Evolutionary conservation across 2,797 vertebrate genomes (phyloP).

Genomic region (Pipistrellus pygmaeus): DNA sequence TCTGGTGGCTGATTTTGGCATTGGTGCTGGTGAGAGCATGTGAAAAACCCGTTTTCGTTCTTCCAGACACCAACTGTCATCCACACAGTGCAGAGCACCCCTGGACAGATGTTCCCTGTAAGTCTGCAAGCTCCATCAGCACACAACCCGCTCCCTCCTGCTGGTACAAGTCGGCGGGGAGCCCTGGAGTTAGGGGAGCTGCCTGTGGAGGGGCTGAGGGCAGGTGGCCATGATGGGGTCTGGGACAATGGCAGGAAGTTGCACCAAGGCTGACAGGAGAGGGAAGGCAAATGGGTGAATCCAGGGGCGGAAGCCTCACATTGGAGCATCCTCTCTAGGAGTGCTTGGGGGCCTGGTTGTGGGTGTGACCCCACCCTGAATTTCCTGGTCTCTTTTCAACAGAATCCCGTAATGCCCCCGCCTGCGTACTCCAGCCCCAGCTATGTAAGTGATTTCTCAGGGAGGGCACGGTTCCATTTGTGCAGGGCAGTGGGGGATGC

Average conservation of each 20-base stretch:
- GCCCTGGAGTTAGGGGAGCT: neutral
- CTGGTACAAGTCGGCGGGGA: fast-evolving
- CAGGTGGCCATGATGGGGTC: neutral
- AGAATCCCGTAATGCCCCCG: conserved; percentile 36
- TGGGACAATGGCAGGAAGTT: neutral
- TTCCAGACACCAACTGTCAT: neutral
- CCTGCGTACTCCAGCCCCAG: neutral
- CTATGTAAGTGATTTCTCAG: conserved; percentile 66
- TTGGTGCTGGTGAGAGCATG: neutral
- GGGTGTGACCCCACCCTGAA: neutral
- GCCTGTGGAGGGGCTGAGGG: neutral
- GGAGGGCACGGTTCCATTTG: neutral
- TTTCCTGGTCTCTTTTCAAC: conserved; percentile 11
- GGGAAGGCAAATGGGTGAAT: neutral
- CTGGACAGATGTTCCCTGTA: conserved; percentile 54
- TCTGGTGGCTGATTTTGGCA: neutral
- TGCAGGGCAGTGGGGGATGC: neutral
- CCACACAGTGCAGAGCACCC: neutral
- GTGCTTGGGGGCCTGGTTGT: fast-evolving
- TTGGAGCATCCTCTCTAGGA: fast-evolving
- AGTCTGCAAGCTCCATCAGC: neutral
- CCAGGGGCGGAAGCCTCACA: neutral
- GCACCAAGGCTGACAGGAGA: neutral
- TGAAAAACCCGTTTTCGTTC: neutral
- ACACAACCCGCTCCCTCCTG: neutral